Evolutionary conservation across 2,113 vertebrate species (phyloP), one percentile per base, ranked within the genome.

Genomic region (Colistium nudipinnis): DNA sequence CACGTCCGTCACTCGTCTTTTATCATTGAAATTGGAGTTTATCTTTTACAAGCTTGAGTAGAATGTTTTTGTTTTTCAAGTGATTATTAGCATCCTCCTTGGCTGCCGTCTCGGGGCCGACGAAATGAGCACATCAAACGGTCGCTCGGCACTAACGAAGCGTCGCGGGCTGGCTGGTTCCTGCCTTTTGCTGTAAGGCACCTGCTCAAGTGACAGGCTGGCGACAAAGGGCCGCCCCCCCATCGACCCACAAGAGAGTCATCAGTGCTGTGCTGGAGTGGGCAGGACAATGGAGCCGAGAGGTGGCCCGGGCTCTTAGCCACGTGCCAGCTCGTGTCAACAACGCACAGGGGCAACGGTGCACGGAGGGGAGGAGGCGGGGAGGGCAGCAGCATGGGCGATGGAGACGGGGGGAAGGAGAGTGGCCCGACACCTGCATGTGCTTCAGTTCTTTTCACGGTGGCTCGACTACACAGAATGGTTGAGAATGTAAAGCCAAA

Each of bases 11-110:
- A 83, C 59, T 83, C 72, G 55, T 57, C 87, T 89, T 90, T 90
- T 92, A 85, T 92, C 83, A 92, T 92, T 90, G 78, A 90, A 90
- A 92, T 92, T 85, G 78, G 77, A 90, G 88, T 89, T 91, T 91
- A 88, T 87, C 85, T 90, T 89, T 78, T 86, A 89, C 88, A 90
- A 84, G 84, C 78, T 67, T 75, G 78, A 88, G 79, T 86, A 64
- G 80, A 82, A 82, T 85, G 86, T 84, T 86, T 85, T 90, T 89
- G 81, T 87, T 88, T 83, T 87, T 91, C 74, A 89, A 89, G 89
- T 76, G 87, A 90, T 84, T 87, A 90, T 92, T 91, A 91, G 87
- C 83, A 88, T 90, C 88, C 81, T 82, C 80, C 82, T 87, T 64
- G 79, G 83, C 80, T 72, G 70, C 62, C 52, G 66, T 79, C 81